These are phyloP conservation scores for Hofmannophila pseudospretella DNA, from an alignment of 2,888 invertebrate species.

Conservation along the genomic window DNA sequence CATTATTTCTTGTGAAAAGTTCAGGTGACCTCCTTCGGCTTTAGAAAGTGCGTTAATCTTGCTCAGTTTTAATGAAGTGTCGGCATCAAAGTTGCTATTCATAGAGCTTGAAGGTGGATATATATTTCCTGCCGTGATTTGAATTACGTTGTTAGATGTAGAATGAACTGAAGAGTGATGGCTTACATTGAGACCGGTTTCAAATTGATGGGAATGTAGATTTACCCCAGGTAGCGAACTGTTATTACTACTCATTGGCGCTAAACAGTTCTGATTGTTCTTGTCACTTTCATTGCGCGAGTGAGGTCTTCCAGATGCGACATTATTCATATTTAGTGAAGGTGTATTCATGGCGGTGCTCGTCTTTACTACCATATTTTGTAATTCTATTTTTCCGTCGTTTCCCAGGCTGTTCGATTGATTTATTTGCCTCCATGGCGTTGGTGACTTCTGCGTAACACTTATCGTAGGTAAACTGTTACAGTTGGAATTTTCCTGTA, in stretches of 20 bases:
- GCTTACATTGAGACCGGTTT: conserved; percentile 51
- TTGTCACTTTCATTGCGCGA: conserved; percentile 55
- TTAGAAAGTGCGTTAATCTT: conserved; percentile 70
- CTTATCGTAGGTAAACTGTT: conserved; percentile 62
- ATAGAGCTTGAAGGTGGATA: conserved; percentile 60
- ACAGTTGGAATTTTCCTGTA: conserved; percentile 55
- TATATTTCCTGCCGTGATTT: conserved; percentile 69
- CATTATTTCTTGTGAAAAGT: conserved; percentile 71
- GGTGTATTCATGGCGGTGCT: conserved; percentile 39
- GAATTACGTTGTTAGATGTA: conserved; percentile 64
- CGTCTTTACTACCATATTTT: conserved; percentile 52
- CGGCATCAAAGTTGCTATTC: conserved; percentile 64
- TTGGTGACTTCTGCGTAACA: conserved; percentile 69
- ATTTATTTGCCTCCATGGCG: conserved; percentile 64
- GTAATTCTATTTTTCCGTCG: conserved; percentile 59
- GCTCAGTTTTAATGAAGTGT: conserved; percentile 66
- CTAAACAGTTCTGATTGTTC: conserved; percentile 54
- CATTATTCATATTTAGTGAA: conserved; percentile 48
- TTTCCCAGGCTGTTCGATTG: conserved; percentile 32
- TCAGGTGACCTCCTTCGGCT: conserved; percentile 66
- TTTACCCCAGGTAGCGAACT: conserved; percentile 45
- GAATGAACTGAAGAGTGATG: conserved; percentile 59
- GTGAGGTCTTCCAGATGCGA: conserved; percentile 39
- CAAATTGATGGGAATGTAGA: conserved; percentile 63
- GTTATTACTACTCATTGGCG: conserved; percentile 46